Conservation (phyloP, 2,797 vertebrate species). For the Eupleurogrammus muticus region DNA sequence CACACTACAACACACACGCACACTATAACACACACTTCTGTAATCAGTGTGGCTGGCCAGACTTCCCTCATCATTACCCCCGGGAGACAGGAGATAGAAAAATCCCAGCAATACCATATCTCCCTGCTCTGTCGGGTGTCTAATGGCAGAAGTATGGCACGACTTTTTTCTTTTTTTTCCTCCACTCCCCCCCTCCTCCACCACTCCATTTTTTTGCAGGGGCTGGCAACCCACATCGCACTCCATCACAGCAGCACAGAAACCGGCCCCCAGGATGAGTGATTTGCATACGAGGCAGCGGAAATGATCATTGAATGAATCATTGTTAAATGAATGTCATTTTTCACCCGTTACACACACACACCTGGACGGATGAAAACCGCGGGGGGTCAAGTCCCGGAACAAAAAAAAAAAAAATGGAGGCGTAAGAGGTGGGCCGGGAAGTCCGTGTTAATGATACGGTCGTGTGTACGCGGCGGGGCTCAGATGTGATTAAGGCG, state of each 20-base stretch:
- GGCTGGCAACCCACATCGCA: conserved; percentile 51
- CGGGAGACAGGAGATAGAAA: conserved; percentile 64
- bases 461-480: conserved; percentile 74
- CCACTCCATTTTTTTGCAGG: too few relatives aligned
- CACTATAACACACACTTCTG: conserved; percentile 48
- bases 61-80: conserved; percentile 74
- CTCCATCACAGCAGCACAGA: conserved; percentile 61
- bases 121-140: conserved; percentile 45
- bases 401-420: conserved; percentile 47
- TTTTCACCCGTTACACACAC: conserved; percentile 53
- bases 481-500: conserved; percentile 81
- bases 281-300: conserved; percentile 64
- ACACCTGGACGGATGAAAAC: conserved; percentile 64
- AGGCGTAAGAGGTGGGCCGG: conserved; percentile 23
- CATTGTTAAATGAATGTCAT: conserved; percentile 56
- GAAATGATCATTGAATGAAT: conserved; percentile 68
- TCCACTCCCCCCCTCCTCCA: too few relatives aligned
- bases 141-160: conserved; percentile 49
- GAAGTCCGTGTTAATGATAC: conserved; percentile 75
- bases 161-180: conserved; percentile 8
- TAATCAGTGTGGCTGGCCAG: conserved; percentile 66
- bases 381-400: conserved; percentile 52
- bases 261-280: conserved; percentile 60
- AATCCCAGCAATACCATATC: conserved; percentile 57
- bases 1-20: conserved; percentile 16